phyloP scores from a whole-genome alignment of 2,888 invertebrate species.

The Heteromurus nitidus region DNA sequence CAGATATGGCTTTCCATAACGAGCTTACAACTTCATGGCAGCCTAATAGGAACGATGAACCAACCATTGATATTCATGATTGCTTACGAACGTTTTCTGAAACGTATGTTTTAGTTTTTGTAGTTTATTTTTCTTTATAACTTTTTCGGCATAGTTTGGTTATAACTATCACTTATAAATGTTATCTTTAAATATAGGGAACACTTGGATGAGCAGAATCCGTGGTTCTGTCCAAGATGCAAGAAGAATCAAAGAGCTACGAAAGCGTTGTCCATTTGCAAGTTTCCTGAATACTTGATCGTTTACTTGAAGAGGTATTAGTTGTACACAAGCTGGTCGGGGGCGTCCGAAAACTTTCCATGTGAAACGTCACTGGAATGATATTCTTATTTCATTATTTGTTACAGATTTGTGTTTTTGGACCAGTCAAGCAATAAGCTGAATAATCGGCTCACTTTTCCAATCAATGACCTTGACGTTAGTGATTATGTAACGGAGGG shows the following conservation, averaged over 20 bases:
- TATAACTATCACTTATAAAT: too few species aligned
- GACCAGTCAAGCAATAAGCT: constrained; percentile 81
- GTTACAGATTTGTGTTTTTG: constrained; percentile 80
- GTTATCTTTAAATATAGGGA: too few species aligned
- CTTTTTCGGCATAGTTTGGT: too few species aligned
- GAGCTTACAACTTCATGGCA: constrained; percentile 37
- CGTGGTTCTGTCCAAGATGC: constrained; percentile 82
- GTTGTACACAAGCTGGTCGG: too few species aligned
- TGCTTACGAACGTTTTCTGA: constrained; percentile 81
- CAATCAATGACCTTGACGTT: constrained; percentile 79
- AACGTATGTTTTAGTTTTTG: constrained; percentile 75
- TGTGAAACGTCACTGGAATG: too few species aligned
- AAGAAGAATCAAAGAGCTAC: constrained; percentile 80
- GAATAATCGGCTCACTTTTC: constrained; percentile 80
- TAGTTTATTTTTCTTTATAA: background rate
- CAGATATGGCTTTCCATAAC: constrained; percentile 66
- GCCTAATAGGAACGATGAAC: constrained; percentile 63
- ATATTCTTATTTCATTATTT: too few species aligned
- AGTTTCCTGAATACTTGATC: constrained; percentile 81
- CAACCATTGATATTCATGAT: constrained; percentile 76
- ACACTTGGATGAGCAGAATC: constrained; percentile 81
- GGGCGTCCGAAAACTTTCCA: too few species aligned
- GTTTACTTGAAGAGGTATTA: constrained; percentile 80
- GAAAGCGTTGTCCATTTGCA: constrained; percentile 81
- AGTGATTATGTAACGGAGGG: constrained; percentile 76